phyloP scores from a whole-genome alignment of 1,140 invertebrate genomes.

The Pantala flavescens region DNA sequence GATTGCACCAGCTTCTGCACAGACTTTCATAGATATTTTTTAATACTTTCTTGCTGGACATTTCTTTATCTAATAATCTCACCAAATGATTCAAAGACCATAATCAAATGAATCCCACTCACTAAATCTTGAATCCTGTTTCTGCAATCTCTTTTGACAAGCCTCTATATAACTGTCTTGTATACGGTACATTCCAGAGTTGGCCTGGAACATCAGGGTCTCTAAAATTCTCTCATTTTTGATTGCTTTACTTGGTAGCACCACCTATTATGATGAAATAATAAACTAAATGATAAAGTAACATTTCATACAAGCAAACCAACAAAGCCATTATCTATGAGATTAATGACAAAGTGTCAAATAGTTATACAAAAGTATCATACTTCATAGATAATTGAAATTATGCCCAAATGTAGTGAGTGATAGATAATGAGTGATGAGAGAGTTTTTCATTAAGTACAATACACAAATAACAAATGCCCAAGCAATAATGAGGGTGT shows the following conservation, averaged over 20 bases:
- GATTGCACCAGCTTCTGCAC: too few relatives aligned
- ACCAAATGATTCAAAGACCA: slow-evolving; percentile 38
- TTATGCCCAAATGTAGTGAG: too few relatives aligned
- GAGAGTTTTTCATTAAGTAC: too few relatives aligned
- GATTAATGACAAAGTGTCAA: too few relatives aligned
- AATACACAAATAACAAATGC: too few relatives aligned
- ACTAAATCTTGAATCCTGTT: slow-evolving; percentile 72
- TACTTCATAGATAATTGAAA: too few relatives aligned
- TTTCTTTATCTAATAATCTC: not conserved
- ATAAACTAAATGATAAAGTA: too few relatives aligned
- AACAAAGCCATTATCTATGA: not conserved
- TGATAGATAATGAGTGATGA: too few relatives aligned
- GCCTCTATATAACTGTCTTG: slow-evolving; percentile 78
- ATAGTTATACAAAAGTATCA: too few relatives aligned
- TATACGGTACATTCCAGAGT: slow-evolving; percentile 83
- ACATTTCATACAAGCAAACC: not conserved
- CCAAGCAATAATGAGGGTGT: too few relatives aligned
- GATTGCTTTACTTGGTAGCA: slow-evolving; percentile 84
- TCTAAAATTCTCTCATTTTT: slow-evolving; percentile 86
- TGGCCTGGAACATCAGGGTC: slow-evolving; percentile 86
- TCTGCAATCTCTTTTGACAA: slow-evolving; percentile 72
- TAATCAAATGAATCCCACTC: slow-evolving; percentile 70
- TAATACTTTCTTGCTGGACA: too few relatives aligned
- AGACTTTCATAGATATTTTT: too few relatives aligned
- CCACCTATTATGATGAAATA: slow-evolving; percentile 47